Conservation (phyloP, 2,888 invertebrate genomes). For the Mamestra brassicae region DNA sequence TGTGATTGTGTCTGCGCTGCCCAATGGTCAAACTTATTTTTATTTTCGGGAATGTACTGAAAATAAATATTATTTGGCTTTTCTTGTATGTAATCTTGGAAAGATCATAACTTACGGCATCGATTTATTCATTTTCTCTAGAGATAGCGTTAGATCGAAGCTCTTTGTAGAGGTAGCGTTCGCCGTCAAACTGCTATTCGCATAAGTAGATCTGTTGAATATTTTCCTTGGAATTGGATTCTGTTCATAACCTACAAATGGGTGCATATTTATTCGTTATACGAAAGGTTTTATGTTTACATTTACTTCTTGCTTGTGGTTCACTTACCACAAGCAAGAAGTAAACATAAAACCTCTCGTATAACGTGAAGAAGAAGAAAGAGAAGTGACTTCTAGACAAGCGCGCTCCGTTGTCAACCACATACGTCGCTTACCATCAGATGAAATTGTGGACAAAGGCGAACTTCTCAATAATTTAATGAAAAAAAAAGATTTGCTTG, state of each 20-base stretch:
- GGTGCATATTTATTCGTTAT: conserved; percentile 2
- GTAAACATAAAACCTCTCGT: neutral
- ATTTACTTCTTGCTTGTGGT: neutral
- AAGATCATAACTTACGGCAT: conserved; percentile 29
- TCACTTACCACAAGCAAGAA: neutral
- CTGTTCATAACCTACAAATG: conserved; percentile 29
- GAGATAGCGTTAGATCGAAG: conserved; percentile 28
- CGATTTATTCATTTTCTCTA: conserved; percentile 26
- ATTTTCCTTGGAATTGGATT: conserved; percentile 55
- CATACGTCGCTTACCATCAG: too few relatives aligned
- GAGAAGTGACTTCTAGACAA: too few relatives aligned
- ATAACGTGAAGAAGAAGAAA: too few relatives aligned
- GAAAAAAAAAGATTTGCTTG: too few relatives aligned
- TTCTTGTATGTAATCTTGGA: conserved; percentile 20
- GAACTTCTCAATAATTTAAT: too few relatives aligned
- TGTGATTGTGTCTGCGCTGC: conserved; percentile 39
- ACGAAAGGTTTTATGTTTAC: neutral
- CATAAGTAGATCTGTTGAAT: conserved; percentile 48
- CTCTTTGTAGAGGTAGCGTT: conserved; percentile 45
- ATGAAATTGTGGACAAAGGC: too few relatives aligned
- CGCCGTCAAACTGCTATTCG: conserved; percentile 41
- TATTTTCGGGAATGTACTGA: conserved; percentile 26
- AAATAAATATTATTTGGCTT: conserved; percentile 33
- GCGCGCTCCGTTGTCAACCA: too few relatives aligned
- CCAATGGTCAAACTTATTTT: conserved; percentile 48